Percentiles rank a stretch among this genome's conserved stretches.
These are phyloP conservation scores for Calameuta pallipes DNA, from an alignment of 2,888 invertebrate species.

Conservation along the genomic window DNA sequence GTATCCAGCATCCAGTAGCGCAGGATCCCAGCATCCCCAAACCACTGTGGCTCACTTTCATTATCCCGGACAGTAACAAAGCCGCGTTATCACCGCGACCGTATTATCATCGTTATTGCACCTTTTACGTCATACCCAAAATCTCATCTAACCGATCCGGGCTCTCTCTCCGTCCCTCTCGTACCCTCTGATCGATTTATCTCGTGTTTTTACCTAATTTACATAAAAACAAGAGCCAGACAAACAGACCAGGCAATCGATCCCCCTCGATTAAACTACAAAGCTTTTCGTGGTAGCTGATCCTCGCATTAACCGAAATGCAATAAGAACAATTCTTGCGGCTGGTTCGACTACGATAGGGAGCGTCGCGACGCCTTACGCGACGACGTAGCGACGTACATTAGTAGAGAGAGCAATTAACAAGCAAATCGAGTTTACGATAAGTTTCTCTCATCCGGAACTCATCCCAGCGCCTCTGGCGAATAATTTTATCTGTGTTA, in stretches of 20 bases:
- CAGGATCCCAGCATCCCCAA: background rate
- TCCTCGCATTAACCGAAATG: background rate
- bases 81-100: constrained; percentile 4
- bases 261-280: background rate
- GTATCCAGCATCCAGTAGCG: background rate
- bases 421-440: constrained; percentile 4
- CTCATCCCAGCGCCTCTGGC: background rate
- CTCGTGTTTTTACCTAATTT: background rate
- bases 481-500: background rate
- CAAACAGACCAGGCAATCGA: background rate
- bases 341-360: background rate
- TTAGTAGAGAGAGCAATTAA: background rate
- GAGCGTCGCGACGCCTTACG: background rate
- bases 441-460: background rate
- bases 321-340: background rate
- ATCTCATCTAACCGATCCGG: background rate
- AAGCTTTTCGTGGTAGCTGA: background rate
- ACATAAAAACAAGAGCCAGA: background rate
- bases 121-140: background rate
- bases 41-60: background rate
- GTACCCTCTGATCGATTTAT: background rate
- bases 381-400: background rate
- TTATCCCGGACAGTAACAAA: constrained; percentile 7
- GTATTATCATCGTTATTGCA: constrained; percentile 7
- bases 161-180: background rate